Percentiles rank a stretch among this genome's conserved stretches.
phyloP scores from a whole-genome alignment of 1,140 invertebrate species.

The Lepeophtheirus salmonis region DNA sequence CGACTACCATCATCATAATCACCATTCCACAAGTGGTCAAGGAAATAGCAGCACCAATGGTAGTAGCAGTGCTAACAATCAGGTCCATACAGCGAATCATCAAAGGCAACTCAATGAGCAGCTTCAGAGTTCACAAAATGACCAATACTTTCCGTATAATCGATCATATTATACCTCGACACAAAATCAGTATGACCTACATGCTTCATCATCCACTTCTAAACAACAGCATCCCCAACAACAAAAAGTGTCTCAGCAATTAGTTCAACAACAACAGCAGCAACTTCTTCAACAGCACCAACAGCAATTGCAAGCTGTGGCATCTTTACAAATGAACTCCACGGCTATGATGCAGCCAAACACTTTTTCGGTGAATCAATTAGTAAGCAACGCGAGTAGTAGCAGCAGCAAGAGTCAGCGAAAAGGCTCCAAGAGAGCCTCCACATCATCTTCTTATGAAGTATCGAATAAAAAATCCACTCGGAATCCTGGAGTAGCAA shows the following conservation, averaged over 20 bases:
- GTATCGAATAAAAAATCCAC: background rate
- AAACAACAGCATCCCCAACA: background rate
- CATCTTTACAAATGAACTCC: too few species aligned
- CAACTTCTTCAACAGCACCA: background rate
- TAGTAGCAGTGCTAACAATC: background rate
- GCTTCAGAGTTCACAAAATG: background rate
- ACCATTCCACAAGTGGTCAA: too few species aligned
- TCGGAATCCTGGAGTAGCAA: background rate
- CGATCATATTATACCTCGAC: background rate
- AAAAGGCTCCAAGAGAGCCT: background rate
- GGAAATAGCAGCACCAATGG: too few species aligned
- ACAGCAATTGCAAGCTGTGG: background rate
- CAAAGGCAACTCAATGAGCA: background rate
- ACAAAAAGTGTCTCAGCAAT: background rate
- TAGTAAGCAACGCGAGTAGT: background rate
- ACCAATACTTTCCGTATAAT: background rate
- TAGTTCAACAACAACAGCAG: background rate
- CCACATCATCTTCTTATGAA: background rate
- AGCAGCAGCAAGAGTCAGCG: background rate
- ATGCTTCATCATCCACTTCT: background rate
- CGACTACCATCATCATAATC: background rate
- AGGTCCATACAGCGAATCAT: background rate
- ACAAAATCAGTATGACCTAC: background rate
- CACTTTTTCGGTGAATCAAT: background rate
- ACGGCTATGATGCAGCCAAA: too few species aligned